Conservation (phyloP, 2,888 invertebrate genomes). For the Idaea biselata region DNA sequence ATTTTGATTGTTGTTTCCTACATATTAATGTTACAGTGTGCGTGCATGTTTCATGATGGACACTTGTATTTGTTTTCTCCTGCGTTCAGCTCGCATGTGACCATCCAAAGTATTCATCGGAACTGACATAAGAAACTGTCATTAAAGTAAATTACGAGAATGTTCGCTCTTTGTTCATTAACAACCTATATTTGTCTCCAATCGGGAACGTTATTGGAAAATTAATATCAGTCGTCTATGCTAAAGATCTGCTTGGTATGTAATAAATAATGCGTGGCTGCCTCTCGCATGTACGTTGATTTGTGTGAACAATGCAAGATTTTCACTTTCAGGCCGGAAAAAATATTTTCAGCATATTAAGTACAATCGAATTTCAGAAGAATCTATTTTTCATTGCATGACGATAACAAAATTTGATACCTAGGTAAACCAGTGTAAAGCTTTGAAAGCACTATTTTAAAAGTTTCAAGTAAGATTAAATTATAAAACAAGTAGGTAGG, state of each 20-base stretch:
- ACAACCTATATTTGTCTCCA: slow-evolving; percentile 40
- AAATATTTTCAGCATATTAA: slow-evolving; percentile 21
- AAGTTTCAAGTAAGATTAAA: too few species aligned
- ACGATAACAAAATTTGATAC: too few species aligned
- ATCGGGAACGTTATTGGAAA: slow-evolving; percentile 41
- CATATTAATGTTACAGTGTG: slow-evolving; percentile 4
- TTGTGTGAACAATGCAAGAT: slow-evolving; percentile 49
- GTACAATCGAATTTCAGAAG: slow-evolving; percentile 29
- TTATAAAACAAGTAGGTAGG: too few species aligned
- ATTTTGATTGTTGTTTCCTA: not conserved
- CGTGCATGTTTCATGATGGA: slow-evolving; percentile 41
- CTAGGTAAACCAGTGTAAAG: too few species aligned
- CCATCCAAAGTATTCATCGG: slow-evolving; percentile 72
- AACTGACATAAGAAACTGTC: slow-evolving; percentile 73
- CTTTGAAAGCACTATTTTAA: too few species aligned
- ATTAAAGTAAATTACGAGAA: slow-evolving; percentile 62
- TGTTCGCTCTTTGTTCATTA: slow-evolving; percentile 50
- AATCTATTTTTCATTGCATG: slow-evolving; percentile 18
- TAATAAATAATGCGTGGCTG: slow-evolving; percentile 49
- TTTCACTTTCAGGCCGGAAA: slow-evolving; percentile 69
- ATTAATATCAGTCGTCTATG: slow-evolving; percentile 22
- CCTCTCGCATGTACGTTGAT: slow-evolving; percentile 37
- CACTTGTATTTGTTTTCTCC: slow-evolving; percentile 57
- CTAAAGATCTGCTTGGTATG: slow-evolving; percentile 34
- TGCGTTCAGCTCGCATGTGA: slow-evolving; percentile 62